phyloP scores from a whole-genome alignment of 2,888 invertebrate genomes.

The Spicauda simplicius region DNA sequence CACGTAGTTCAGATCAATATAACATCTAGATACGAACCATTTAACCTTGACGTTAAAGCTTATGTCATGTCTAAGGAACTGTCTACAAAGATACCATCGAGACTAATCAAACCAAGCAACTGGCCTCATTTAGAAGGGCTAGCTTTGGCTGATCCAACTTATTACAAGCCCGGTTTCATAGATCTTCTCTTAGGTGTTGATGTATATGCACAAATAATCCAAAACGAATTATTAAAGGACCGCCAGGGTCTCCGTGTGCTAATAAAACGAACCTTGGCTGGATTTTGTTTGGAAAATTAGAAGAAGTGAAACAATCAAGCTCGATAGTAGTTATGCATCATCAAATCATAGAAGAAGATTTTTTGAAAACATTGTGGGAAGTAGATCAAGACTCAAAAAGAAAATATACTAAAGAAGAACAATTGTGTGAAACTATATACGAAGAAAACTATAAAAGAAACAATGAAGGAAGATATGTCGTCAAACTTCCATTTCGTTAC shows the following conservation, averaged over 20 bases:
- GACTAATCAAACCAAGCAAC: constrained; percentile 23
- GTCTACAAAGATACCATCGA: constrained; percentile 40
- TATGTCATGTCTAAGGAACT: constrained; percentile 39
- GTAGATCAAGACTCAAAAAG: constrained; percentile 38
- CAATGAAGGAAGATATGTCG: constrained; percentile 42
- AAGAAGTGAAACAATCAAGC: constrained; percentile 3
- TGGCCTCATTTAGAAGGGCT: constrained; percentile 34
- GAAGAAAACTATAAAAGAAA: constrained; percentile 38
- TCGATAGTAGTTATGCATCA: constrained; percentile 41
- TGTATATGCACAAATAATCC: constrained; percentile 41
- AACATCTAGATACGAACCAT: constrained; percentile 34
- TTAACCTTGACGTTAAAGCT: constrained; percentile 34
- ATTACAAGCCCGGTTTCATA: constrained; percentile 38
- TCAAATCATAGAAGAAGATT: constrained; percentile 37
- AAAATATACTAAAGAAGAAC: constrained; percentile 42
- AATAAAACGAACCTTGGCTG: constrained; percentile 43
- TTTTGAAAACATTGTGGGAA: constrained; percentile 41
- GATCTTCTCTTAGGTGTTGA: constrained; percentile 41
- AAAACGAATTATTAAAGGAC: constrained; percentile 40
- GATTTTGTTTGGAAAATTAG: constrained; percentile 42
- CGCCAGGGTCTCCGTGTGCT: too few relatives aligned
- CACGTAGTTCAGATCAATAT: constrained; percentile 40
- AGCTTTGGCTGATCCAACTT: constrained; percentile 35
- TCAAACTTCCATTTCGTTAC: constrained; percentile 41
- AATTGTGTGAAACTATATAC: constrained; percentile 45